These are phyloP conservation scores for Phrynosoma blainvillii DNA, from an alignment of 2,113 vertebrate genomes.

Conservation along the genomic window DNA sequence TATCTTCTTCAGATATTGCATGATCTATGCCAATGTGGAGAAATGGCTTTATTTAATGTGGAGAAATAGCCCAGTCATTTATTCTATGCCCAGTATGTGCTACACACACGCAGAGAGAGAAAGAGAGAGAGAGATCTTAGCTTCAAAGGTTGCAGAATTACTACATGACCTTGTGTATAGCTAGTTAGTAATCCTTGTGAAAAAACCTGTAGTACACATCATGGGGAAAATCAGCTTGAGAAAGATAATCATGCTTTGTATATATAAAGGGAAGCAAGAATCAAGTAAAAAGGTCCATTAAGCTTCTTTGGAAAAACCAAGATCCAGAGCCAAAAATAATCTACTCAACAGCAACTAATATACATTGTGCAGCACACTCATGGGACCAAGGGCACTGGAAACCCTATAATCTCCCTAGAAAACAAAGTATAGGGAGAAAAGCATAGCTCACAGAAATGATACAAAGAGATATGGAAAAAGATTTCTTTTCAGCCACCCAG, in stretches of 20 bases:
- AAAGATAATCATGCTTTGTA: background rate
- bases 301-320: background rate
- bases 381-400: too few species aligned
- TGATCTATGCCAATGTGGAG: fast-evolving
- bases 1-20: background rate
- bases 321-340: background rate
- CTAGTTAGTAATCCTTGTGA: background rate
- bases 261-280: slow-evolving; percentile 10
- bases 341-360: slow-evolving; percentile 22
- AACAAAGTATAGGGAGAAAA: slow-evolving; percentile 2
- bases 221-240: background rate
- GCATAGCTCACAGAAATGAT: slow-evolving; percentile 33
- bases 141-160: background rate
- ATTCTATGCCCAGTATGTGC: too few species aligned
- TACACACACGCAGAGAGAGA: too few species aligned
- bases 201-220: background rate
- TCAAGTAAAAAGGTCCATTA: background rate
- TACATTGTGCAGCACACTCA: background rate
- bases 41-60: background rate
- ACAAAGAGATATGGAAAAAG: slow-evolving; percentile 37
- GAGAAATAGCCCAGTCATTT: fast-evolving
- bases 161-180: background rate
- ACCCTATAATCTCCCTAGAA: background rate
- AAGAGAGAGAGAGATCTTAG: background rate
- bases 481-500: slow-evolving; percentile 42